A percentile compares a stretch with the other conserved stretches of the same genome.
phyloP scores from a whole-genome alignment of 2,888 invertebrate species.

The Cataglyphis rosenhaueri region DNA sequence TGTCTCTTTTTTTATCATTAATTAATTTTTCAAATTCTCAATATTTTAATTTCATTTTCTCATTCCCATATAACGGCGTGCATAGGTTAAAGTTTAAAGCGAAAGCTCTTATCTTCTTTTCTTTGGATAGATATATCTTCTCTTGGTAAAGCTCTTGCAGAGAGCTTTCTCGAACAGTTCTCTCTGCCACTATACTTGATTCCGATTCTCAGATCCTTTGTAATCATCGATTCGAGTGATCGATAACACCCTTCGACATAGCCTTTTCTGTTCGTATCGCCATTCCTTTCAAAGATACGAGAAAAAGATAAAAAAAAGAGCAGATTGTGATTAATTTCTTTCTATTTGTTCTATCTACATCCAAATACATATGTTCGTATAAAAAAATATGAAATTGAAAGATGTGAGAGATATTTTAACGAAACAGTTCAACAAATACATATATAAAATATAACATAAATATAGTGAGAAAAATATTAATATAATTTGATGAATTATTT shows the following conservation, averaged over 20 bases:
- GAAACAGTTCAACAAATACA: neutral
- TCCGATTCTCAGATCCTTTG: slow-evolving; percentile 21
- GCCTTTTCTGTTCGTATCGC: neutral
- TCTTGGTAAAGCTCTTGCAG: neutral
- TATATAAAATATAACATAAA: neutral
- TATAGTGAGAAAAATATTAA: neutral
- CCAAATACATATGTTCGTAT: neutral
- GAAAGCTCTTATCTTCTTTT: slow-evolving; percentile 9
- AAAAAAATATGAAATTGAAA: neutral
- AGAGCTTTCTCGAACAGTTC: slow-evolving; percentile 18
- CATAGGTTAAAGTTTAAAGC: neutral
- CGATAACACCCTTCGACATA: slow-evolving; percentile 43
- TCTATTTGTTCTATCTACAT: neutral
- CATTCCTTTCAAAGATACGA: slow-evolving; percentile 27
- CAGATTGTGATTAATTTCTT: slow-evolving; percentile 3
- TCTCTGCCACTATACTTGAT: neutral
- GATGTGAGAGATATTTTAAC: neutral
- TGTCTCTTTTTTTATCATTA: neutral
- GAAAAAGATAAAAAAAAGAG: neutral
- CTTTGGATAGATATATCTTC: neutral
- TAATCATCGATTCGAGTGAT: slow-evolving; percentile 56
- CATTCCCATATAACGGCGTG: neutral
- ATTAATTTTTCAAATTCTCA: neutral
- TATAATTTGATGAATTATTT: neutral
- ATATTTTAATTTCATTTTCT: neutral